A percentile compares a stretch with the other conserved stretches of the same genome.
Evolutionary conservation across 2,113 vertebrate species (phyloP).

Genomic region (Saguinus midas): DNA sequence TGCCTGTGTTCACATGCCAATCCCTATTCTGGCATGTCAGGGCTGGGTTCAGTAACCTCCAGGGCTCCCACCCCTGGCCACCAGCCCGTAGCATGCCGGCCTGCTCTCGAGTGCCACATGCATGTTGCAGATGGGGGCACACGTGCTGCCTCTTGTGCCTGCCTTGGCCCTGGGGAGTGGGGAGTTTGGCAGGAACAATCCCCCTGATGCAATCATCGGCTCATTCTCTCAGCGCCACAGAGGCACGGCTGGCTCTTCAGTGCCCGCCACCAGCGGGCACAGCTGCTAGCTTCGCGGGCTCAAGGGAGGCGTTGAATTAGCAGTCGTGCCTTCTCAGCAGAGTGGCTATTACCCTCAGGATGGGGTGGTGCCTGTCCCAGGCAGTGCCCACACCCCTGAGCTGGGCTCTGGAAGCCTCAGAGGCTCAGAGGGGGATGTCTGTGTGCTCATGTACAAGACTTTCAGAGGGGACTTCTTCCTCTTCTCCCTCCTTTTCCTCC

Average conservation of each 20-base stretch:
- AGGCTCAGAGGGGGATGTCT: background rate
- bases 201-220: slow-evolving; percentile 31
- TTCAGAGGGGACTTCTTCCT: background rate
- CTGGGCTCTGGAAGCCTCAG: background rate
- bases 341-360: background rate
- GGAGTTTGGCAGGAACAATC: slow-evolving; percentile 25
- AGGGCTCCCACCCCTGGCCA: background rate
- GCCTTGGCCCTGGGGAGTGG: slow-evolving; percentile 30
- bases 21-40: background rate
- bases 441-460: background rate
- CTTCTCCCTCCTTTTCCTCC: too few relatives aligned
- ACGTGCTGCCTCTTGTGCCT: background rate
- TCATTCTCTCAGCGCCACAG: background rate
- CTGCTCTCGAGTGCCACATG: background rate
- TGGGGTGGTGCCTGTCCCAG: background rate
- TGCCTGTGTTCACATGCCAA: background rate
- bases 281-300: slow-evolving; percentile 28
- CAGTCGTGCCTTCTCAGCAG: background rate
- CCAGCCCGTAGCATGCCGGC: background rate
- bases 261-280: background rate
- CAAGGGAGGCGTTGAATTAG: background rate
- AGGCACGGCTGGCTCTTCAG: background rate
- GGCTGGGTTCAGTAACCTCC: background rate
- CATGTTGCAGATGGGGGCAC: background rate
- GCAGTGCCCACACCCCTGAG: background rate